Conservation (phyloP, 2,888 invertebrate species). For the Macrosoma leucophasiata region DNA sequence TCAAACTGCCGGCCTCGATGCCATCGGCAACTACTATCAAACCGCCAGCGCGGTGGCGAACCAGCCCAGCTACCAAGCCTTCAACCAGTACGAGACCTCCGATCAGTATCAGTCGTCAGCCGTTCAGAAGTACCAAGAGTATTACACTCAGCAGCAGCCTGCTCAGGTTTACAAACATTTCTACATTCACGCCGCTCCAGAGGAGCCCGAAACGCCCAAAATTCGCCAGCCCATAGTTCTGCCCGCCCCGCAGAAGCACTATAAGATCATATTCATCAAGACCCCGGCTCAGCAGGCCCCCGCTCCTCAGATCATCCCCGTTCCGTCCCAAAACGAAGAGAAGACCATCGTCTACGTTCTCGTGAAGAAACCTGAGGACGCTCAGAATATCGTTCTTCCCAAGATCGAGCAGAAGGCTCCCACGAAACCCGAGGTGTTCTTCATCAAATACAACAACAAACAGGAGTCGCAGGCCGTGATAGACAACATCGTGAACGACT, state of each 20-base stretch:
- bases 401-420: constrained; percentile 81
- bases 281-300: constrained; percentile 80
- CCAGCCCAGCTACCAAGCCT: constrained; percentile 25
- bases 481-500: constrained; percentile 61
- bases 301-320: constrained; percentile 79
- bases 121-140: constrained; percentile 59
- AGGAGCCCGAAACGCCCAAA: constrained; percentile 69
- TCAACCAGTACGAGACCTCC: constrained; percentile 33
- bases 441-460: constrained; percentile 85
- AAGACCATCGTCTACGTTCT: constrained; percentile 86
- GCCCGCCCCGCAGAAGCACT: constrained; percentile 83
- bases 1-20: constrained; percentile 21
- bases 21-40: constrained; percentile 27
- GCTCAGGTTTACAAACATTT: constrained; percentile 79
- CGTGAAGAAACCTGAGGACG: constrained; percentile 84
- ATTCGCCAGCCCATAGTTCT: constrained; percentile 74
- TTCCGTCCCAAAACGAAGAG: constrained; percentile 81
- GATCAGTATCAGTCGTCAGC: constrained; percentile 29
- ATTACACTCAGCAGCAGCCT: constrained; percentile 83
- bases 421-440: constrained; percentile 85
- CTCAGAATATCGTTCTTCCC: constrained; percentile 79
- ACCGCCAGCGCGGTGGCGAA: constrained; percentile 20
- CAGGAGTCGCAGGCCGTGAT: constrained; percentile 62
- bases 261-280: constrained; percentile 88
- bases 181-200: constrained; percentile 66